Evolutionary conservation across 2,797 vertebrate species (phyloP).

Genomic region (Pteronotus mesoamericanus): DNA sequence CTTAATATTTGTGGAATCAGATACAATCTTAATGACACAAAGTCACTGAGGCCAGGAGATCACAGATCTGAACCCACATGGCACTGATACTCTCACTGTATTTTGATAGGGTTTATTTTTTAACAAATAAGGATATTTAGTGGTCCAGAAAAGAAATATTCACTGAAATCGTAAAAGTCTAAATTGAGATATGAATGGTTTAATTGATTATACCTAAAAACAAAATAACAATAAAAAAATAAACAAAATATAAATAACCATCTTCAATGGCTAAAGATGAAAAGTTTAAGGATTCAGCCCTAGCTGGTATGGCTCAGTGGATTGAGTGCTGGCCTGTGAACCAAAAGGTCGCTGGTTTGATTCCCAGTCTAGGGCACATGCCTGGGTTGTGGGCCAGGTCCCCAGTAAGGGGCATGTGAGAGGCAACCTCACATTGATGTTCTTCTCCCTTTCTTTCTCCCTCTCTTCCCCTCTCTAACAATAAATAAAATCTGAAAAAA

Average conservation of each 20-base stretch:
- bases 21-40: not conserved
- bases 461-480: no score
- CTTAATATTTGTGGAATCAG: not conserved
- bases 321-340: no score
- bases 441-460: no score
- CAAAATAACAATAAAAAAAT: not conserved
- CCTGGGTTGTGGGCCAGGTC: no score
- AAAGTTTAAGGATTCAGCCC: slow-evolving; percentile 17
- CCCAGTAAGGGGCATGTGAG: no score
- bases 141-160: slow-evolving; percentile 30
- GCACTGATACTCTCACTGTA: not conserved
- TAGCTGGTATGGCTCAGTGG: no score
- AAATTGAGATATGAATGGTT: slow-evolving; percentile 32
- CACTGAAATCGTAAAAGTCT: slow-evolving; percentile 18
- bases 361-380: no score
- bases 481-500: no score
- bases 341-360: no score
- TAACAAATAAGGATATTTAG: not conserved
- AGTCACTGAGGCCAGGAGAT: not conserved
- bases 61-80: not conserved
- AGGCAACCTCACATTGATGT: no score
- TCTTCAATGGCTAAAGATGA: not conserved
- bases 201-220: slow-evolving; percentile 12
- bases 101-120: not conserved
- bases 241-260: slow-evolving; percentile 6